These are phyloP conservation scores for Seira ritae DNA, from an alignment of 2,888 invertebrate species.

Conservation along the genomic window DNA sequence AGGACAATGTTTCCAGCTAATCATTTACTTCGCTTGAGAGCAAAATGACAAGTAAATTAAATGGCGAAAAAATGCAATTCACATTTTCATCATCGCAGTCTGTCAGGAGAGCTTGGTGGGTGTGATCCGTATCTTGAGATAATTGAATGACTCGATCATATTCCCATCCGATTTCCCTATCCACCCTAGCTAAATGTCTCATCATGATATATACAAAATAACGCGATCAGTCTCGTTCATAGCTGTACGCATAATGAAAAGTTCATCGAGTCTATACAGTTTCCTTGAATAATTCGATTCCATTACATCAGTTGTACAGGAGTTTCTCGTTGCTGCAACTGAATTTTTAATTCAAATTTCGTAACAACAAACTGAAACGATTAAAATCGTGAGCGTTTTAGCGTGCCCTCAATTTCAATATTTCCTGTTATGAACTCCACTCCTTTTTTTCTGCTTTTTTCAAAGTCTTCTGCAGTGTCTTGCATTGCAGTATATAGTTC, in stretches of 20 bases:
- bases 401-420: neutral
- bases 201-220: neutral
- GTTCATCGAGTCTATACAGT: neutral
- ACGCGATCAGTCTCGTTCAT: neutral
- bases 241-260: too few species aligned
- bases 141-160: too few species aligned
- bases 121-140: neutral
- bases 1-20: neutral
- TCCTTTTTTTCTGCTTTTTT: neutral
- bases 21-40: neutral
- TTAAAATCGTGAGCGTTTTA: neutral
- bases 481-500: too few species aligned
- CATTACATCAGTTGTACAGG: neutral
- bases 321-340: too few species aligned
- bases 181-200: neutral
- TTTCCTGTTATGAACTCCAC: neutral
- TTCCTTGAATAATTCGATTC: neutral
- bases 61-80: neutral
- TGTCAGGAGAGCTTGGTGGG: neutral
- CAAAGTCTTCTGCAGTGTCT: too few species aligned
- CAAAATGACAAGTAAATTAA: neutral
- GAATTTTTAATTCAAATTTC: too few species aligned
- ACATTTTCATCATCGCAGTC: neutral
- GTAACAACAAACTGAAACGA: neutral
- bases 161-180: neutral